These are phyloP conservation scores for Yponomeuta cagnagella DNA, from an alignment of 2,888 invertebrate genomes.

Conservation along the genomic window DNA sequence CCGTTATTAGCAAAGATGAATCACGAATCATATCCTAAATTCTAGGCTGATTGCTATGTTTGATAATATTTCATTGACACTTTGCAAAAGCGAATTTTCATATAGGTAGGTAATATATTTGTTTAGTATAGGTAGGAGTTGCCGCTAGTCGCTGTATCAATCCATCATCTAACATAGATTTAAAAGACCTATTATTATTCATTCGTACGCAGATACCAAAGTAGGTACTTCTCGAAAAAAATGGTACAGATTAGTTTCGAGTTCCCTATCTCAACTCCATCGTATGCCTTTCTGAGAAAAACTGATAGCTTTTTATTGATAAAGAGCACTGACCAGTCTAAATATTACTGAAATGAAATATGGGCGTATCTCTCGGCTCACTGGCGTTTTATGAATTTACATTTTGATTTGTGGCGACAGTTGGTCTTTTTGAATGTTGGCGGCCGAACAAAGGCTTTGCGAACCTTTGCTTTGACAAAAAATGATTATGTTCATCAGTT, in stretches of 20 bases:
- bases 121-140: no score
- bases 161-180: no score
- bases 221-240: no score
- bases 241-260: background rate
- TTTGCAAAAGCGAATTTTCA: no score
- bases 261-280: background rate
- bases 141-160: no score
- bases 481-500: background rate
- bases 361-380: background rate
- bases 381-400: slow-evolving; percentile 8
- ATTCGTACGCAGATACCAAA: no score
- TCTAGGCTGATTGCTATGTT: no score
- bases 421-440: background rate
- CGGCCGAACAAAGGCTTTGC: background rate
- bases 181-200: no score
- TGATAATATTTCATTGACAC: no score
- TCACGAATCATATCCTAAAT: no score
- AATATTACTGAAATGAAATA: slow-evolving; percentile 1
- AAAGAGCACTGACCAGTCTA: background rate
- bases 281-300: background rate
- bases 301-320: background rate
- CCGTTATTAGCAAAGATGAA: no score
- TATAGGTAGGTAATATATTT: no score
- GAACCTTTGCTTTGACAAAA: background rate
- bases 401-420: slow-evolving; percentile 8